Evolutionary conservation across 2,113 vertebrate species (phyloP), one percentile per base, ranked within the genome.

Genomic region (Pachypanchax playfairii): DNA sequence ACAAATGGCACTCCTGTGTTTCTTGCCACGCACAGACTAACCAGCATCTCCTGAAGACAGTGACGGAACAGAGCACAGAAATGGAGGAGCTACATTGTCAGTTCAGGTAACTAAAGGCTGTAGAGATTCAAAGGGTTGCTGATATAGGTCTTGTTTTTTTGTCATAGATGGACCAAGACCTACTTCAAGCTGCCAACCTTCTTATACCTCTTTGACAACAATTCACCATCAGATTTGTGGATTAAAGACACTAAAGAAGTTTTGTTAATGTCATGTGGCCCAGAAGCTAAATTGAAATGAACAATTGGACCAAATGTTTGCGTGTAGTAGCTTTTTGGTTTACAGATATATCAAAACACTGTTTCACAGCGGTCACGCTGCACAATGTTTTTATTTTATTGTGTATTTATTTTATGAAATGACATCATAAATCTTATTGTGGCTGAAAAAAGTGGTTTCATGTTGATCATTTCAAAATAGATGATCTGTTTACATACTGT

Each of bases 11-110:
- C 21, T 81, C 62, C 22, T 89, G 85, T 88, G 46, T 91, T n/a
- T 82, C 71, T 18, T 92, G 86, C 77, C 88, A 87, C 81, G 82
- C 82, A 1, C 91, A 99, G 97, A 92, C 85, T 29, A 96, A 95
- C 80, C 92, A 96, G 68, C 92, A 96, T 49, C 91, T 98, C 57
- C 84, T 97, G 84, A 92, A 92, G 88, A 91, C 92, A 0, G 61
- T 98, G 75, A 91, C 88, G 5, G 93, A 95, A 36, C 95, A 97
- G 88, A 92, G 82, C 59, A 69, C 33, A 1, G 94, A 96, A 77
- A 90, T 95, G 15, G 91, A 97, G 73, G 82, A 92, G 44, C 91
- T 94, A 11, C 93, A 69, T 42, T 88, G 85, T 62, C 91, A 96
- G 70, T 89, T 94, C 78, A 96, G 96, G 97, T 99, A 92, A 86